Evolutionary conservation across 2,888 invertebrate genomes (phyloP).

Genomic region (Lampropteryx suffumata): DNA sequence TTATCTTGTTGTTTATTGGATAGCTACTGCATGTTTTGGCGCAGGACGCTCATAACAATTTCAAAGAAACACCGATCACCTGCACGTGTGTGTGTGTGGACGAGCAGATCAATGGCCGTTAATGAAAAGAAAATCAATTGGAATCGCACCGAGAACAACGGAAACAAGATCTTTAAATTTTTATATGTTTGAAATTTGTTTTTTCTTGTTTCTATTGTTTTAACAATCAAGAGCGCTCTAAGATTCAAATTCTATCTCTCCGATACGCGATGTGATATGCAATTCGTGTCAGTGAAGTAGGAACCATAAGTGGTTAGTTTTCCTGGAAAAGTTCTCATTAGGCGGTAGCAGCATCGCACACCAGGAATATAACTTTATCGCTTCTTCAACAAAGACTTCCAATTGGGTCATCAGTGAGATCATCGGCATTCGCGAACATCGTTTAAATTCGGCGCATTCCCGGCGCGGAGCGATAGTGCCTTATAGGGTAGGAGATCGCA

Average conservation of each 20-base stretch:
- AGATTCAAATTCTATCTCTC: no score
- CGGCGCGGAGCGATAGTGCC: slow-evolving; percentile 15
- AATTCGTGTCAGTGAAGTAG: no score
- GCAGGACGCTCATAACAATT: not conserved
- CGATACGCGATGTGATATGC: no score
- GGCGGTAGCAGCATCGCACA: slow-evolving; percentile 3
- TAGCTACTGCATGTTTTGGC: not conserved
- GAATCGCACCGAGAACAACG: no score
- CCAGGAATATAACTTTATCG: slow-evolving; percentile 17
- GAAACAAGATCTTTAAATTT: no score
- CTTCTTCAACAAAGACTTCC: slow-evolving; percentile 22
- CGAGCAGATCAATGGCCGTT: no score
- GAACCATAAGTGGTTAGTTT: not conserved
- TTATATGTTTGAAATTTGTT: no score
- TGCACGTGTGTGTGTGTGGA: no score
- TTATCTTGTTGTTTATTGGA: not conserved
- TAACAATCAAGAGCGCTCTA: no score
- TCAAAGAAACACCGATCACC: not conserved
- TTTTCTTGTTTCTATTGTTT: no score
- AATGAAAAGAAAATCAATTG: no score
- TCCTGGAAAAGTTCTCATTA: slow-evolving; percentile 2
- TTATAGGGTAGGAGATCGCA: slow-evolving; percentile 25
- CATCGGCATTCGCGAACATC: slow-evolving; percentile 23
- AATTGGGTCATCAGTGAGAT: slow-evolving; percentile 29
- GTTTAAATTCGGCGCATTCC: slow-evolving; percentile 20